These are phyloP conservation scores for Scomberomorus guttatus DNA, from an alignment of 2,797 vertebrate genomes.

Conservation along the genomic window DNA sequence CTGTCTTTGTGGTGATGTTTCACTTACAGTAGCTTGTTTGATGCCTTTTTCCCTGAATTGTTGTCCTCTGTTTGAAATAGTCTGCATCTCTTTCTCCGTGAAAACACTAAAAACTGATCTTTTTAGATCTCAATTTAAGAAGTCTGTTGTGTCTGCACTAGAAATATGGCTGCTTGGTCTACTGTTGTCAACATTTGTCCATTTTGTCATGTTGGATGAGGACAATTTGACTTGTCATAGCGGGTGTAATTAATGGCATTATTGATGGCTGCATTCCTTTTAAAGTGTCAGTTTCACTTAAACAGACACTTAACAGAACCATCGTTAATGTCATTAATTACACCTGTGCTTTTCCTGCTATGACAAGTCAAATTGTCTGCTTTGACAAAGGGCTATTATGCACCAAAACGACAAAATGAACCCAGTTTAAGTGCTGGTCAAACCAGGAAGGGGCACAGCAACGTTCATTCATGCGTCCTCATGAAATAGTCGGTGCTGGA, in stretches of 20 bases:
- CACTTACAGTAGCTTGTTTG: background rate
- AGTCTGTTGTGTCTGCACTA: background rate
- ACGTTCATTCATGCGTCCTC: too few relatives aligned
- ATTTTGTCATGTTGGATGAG: background rate
- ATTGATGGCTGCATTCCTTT: too few relatives aligned
- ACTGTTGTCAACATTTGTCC: background rate
- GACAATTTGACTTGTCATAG: background rate
- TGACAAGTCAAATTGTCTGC: too few relatives aligned
- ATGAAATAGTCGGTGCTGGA: too few relatives aligned
- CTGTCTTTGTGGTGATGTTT: background rate
- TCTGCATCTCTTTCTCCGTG: background rate
- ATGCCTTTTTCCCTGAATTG: background rate
- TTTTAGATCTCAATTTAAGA: background rate
- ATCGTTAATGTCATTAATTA: background rate
- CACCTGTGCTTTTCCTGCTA: background rate
- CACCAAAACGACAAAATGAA: background rate
- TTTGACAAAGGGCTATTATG: background rate
- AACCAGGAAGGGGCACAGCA: too few relatives aligned
- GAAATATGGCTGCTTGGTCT: background rate
- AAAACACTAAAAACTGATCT: background rate
- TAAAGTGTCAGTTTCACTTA: too few relatives aligned
- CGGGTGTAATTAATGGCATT: background rate
- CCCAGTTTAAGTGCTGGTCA: too few relatives aligned
- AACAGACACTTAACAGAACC: background rate
- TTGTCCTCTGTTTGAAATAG: background rate